Evolutionary conservation across 2,113 vertebrate genomes (phyloP).

Genomic region (Marcusenius ussheri): DNA sequence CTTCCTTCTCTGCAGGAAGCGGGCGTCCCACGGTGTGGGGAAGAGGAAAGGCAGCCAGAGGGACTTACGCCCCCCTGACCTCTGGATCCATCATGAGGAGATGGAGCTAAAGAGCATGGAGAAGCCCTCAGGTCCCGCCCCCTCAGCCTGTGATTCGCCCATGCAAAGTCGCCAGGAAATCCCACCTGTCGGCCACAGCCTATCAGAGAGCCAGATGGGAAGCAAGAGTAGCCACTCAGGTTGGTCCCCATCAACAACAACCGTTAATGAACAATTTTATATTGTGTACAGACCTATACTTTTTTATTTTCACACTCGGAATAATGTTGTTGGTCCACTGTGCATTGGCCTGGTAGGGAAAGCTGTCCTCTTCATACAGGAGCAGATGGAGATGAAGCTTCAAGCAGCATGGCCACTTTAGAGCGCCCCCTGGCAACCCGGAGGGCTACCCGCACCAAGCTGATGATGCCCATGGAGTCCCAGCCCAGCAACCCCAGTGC

Average conservation of each 20-base stretch:
- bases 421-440: slow-evolving; percentile 79
- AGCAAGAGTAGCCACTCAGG: slow-evolving; percentile 87
- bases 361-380: slow-evolving; percentile 47
- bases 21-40: slow-evolving; percentile 73
- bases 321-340: not conserved
- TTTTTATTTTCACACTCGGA: not conserved
- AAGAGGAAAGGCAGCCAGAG: slow-evolving; percentile 92
- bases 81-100: slow-evolving; percentile 96
- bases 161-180: slow-evolving; percentile 80
- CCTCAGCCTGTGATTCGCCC: slow-evolving; percentile 66
- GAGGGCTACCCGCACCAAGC: slow-evolving; percentile 76
- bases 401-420: slow-evolving; percentile 80
- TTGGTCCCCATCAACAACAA: slow-evolving; percentile 33
- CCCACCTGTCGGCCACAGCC: slow-evolving; percentile 80
- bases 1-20: slow-evolving; percentile 60
- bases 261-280: not conserved
- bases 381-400: slow-evolving; percentile 75
- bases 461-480: slow-evolving; percentile 91
- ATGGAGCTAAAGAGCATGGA: slow-evolving; percentile 97
- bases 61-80: slow-evolving; percentile 83
- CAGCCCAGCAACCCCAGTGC: slow-evolving; percentile 84
- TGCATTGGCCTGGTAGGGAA: not conserved
- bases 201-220: slow-evolving; percentile 84
- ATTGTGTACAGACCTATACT: not conserved
- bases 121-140: slow-evolving; percentile 70